Evolutionary conservation across 1,140 invertebrate species (phyloP).

Genomic region (Formica selysi): DNA sequence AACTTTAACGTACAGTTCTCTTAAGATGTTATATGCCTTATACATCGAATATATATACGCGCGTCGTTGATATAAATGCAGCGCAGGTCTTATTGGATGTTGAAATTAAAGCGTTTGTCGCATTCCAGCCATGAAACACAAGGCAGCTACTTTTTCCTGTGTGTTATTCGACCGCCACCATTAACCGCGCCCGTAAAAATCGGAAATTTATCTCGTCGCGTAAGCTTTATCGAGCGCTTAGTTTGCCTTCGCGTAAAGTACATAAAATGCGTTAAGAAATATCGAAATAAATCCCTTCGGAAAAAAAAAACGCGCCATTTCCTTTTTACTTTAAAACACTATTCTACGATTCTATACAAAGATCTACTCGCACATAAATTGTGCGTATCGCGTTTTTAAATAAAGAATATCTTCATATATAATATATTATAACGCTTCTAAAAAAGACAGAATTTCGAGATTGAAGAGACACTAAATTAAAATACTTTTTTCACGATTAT

Average conservation of each 20-base stretch:
- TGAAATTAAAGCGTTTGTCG: conserved; percentile 15
- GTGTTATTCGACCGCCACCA: conserved; percentile 30
- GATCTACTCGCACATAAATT: conserved; percentile 6
- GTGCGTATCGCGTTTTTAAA: not conserved
- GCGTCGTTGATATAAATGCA: not conserved
- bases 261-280: conserved; percentile 18
- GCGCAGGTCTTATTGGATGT: conserved; percentile 4
- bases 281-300: conserved; percentile 27
- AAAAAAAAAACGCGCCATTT: not conserved
- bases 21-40: conserved; percentile 5
- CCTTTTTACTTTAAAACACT: not conserved
- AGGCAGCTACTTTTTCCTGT: conserved; percentile 26
- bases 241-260: conserved; percentile 23
- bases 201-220: conserved; percentile 28
- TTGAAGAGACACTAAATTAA: not conserved
- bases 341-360: not conserved
- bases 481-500: not conserved
- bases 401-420: not conserved
- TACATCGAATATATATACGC: not conserved
- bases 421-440: not conserved
- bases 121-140: conserved; percentile 18
- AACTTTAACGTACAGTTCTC: no score
- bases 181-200: conserved; percentile 42
- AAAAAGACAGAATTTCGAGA: not conserved
- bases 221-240: conserved; percentile 57